phyloP scores from a whole-genome alignment of 2,113 vertebrate species.

The Carettochelys insculpta region DNA sequence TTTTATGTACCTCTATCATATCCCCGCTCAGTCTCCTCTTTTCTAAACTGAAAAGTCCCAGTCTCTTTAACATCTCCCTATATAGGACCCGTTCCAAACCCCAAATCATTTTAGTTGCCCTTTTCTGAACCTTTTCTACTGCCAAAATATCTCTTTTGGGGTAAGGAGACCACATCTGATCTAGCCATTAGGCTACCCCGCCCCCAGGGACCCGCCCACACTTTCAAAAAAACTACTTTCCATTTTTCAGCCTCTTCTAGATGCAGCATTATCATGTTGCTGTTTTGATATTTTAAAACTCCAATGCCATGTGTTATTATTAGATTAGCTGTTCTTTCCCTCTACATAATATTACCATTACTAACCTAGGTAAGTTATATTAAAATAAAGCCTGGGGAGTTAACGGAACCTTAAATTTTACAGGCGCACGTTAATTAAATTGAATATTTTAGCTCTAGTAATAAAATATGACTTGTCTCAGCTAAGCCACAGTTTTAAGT shows the following conservation, averaged over 20 bases:
- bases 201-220: too few relatives aligned
- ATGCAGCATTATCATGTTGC: not conserved
- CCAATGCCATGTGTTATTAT: not conserved
- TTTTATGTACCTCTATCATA: too few relatives aligned
- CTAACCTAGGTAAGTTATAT: constrained; percentile 33
- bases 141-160: too few relatives aligned
- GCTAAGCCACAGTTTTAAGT: constrained; percentile 36
- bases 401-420: constrained; percentile 52
- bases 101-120: too few relatives aligned
- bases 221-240: not conserved
- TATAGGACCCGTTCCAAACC: too few relatives aligned
- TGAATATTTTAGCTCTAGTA: constrained; percentile 44
- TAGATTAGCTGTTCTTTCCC: constrained; percentile 40
- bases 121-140: too few relatives aligned
- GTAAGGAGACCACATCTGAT: too few relatives aligned
- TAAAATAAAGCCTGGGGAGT: constrained; percentile 33
- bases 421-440: constrained; percentile 36
- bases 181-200: too few relatives aligned
- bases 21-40: too few relatives aligned
- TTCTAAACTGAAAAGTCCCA: too few relatives aligned
- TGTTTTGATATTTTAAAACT: not conserved
- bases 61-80: too few relatives aligned
- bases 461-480: constrained; percentile 33
- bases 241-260: not conserved
- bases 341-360: constrained; percentile 25